phyloP scores from a whole-genome alignment of 2,797 vertebrate genomes.

The Zenarchopterus dispar region DNA sequence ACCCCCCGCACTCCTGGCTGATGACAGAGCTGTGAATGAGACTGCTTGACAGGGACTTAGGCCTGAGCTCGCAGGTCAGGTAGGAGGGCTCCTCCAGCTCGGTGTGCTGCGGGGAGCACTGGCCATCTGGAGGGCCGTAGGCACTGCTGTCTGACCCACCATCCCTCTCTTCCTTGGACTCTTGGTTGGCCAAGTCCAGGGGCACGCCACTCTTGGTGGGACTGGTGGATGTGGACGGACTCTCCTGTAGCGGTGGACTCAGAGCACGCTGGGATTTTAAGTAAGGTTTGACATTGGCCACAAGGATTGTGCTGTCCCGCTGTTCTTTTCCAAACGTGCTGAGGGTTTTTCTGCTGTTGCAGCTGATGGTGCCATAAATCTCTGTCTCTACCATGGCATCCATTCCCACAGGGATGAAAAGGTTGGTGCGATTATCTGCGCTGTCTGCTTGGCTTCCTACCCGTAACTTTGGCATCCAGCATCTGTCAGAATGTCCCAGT shows the following conservation, averaged over 20 bases:
- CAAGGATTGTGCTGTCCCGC: conserved; percentile 97
- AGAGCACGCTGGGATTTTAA: conserved; percentile 97
- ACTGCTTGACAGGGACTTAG: conserved; percentile 92
- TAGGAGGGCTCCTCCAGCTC: conserved; percentile 90
- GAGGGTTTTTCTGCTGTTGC: conserved; percentile 95
- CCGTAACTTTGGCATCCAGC: conserved; percentile 99
- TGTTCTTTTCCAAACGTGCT: conserved; percentile 99
- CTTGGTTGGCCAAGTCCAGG: conserved; percentile 88
- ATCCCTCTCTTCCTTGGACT: conserved; percentile 88
- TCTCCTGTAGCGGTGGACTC: conserved; percentile 95
- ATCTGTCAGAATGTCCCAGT: conserved; percentile 98
- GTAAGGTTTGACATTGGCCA: conserved; percentile 99
- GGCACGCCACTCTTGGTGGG: conserved; percentile 90
- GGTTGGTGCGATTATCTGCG: conserved; percentile 85
- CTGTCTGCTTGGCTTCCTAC: conserved; percentile 96
- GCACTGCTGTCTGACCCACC: conserved; percentile 88
- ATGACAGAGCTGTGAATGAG: conserved; percentile 88
- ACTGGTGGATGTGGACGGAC: conserved; percentile 91
- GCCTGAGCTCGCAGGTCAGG: conserved; percentile 89
- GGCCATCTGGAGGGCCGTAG: conserved; percentile 91
- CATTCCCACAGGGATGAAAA: conserved; percentile 87
- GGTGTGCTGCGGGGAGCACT: conserved; percentile 92
- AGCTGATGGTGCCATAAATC: conserved; percentile 96
- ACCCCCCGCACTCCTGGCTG: conserved; percentile 90
- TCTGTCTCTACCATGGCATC: conserved; percentile 96